Percentiles rank a stretch among this genome's conserved stretches.
phyloP scores from a whole-genome alignment of 1,140 invertebrate genomes.

The Drosophila tropicalis region DNA sequence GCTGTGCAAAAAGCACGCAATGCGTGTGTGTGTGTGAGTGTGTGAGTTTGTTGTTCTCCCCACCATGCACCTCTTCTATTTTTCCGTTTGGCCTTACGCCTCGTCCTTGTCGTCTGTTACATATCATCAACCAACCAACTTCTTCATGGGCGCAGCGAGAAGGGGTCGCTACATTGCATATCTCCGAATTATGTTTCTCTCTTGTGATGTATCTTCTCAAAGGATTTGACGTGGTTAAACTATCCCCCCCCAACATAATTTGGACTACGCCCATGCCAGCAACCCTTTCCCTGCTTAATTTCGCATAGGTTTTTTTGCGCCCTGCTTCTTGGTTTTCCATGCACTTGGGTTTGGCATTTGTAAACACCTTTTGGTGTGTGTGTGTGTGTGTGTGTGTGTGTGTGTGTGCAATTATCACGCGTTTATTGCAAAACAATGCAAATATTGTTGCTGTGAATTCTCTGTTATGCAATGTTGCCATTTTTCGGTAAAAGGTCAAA shows the following conservation, averaged over 20 bases:
- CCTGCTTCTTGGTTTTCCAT: slow-evolving; percentile 23
- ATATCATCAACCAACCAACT: slow-evolving; percentile 1
- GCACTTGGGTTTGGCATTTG: slow-evolving; percentile 24
- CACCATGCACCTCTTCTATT: not conserved
- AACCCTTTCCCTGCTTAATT: slow-evolving; percentile 38
- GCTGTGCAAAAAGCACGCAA: slow-evolving; percentile 16
- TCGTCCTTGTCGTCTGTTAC: slow-evolving; percentile 9
- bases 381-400: slow-evolving; percentile 28
- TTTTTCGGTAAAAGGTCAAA: slow-evolving; percentile 59
- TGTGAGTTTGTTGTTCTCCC: not conserved
- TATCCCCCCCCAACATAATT: not conserved
- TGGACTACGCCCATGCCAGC: not conserved
- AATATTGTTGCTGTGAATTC: slow-evolving; percentile 50
- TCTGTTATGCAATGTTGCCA: slow-evolving; percentile 30
- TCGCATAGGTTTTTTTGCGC: slow-evolving; percentile 30
- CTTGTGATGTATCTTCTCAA: no score
- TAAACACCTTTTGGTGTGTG: slow-evolving; percentile 55
- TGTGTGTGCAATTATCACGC: slow-evolving; percentile 71
- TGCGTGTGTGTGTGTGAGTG: slow-evolving; percentile 8
- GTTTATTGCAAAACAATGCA: slow-evolving; percentile 79
- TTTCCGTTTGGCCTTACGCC: slow-evolving; percentile 1
- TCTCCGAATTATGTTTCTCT: no score
- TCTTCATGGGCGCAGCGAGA: not conserved
- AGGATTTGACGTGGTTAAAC: no score
- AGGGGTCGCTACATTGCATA: not conserved